Base-by-base conservation (phyloP, 1,140 invertebrate genomes). In the Danaus plexippus region DNA sequence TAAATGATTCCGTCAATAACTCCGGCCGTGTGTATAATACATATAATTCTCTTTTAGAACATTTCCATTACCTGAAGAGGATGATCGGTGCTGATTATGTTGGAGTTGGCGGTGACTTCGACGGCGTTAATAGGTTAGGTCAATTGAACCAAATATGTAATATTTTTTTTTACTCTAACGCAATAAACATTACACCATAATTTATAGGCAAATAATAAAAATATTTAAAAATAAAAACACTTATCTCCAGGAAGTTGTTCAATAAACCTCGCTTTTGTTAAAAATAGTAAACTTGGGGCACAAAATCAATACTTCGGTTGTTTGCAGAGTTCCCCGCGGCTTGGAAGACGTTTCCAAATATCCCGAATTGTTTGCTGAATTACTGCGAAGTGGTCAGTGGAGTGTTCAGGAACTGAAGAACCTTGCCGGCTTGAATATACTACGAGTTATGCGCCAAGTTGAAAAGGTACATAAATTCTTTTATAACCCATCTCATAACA, bases 261-360 rank as follows among this genome's bases (percentile, higher is more conserved):
- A 15, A 15, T 15, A 1, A 15, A 15, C 15, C 3, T 1, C 15
- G 15, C 1, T 15, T 15, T 15, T 15, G 15, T 15, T 15, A 15
- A 15, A 15, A 15, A 15, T 15, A 15, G 15, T 15, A 15, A 15
- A 15, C 15, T 15, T 15, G 15, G 15, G 15, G 3, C 15, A 15
- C 15, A 15, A 15, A 15, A 15, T 15, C 15, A 15, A 15, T 15
- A 15, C 15, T 15, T 15, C 3, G 15, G 40, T 54, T 56, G 15
- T 54, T 55, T 51, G 12, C 73, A 94, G 92, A 73, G 92, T 92
- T 40, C 90, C 92, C 43, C 88, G 89, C 51, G 94, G 94, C 9
- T 81, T 96, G 59, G 94, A 96, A 78, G 94, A 96, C 80, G 94
- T 95, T 4, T 95, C 94, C 40, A 93, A 91, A 72, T 96, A 95